These are phyloP conservation scores for Zelostemma sp. DNA, from an alignment of 1,140 invertebrate genomes.

Conservation along the genomic window DNA sequence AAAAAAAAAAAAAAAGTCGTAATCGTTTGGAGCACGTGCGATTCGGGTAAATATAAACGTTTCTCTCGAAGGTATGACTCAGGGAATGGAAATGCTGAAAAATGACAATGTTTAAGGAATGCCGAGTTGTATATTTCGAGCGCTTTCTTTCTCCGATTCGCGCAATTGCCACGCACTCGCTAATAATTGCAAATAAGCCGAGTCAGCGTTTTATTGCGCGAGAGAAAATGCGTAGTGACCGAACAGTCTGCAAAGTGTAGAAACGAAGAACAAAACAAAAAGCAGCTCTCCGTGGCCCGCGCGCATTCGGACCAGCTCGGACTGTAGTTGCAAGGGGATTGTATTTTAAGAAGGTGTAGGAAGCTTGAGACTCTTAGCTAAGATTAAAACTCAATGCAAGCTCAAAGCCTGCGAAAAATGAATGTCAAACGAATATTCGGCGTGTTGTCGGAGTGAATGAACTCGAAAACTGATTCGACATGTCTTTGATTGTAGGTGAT, in stretches of 20 bases:
- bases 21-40: no score
- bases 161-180: not conserved
- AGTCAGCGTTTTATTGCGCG: constrained; percentile 26
- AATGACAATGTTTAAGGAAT: no score
- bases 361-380: constrained; percentile 51
- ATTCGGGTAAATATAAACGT: no score
- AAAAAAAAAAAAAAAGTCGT: no score
- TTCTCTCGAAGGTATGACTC: no score
- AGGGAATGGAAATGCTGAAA: no score
- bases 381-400: constrained; percentile 29
- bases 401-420: no score
- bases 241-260: constrained; percentile 30
- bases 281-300: not conserved
- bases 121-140: no score
- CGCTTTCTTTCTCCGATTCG: no score
- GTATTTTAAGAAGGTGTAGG: constrained; percentile 60
- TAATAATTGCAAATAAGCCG: constrained; percentile 4
- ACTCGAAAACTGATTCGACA: no score
- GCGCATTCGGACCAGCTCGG: constrained; percentile 31
- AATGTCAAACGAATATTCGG: no score
- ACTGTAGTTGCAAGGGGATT: constrained; percentile 53
- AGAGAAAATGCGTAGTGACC: constrained; percentile 28
- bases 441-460: constrained; percentile 4
- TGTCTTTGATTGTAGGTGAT: no score
- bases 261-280: constrained; percentile 46